Conservation (phyloP, 2,888 invertebrate species). For the Cephus pulcher region DNA sequence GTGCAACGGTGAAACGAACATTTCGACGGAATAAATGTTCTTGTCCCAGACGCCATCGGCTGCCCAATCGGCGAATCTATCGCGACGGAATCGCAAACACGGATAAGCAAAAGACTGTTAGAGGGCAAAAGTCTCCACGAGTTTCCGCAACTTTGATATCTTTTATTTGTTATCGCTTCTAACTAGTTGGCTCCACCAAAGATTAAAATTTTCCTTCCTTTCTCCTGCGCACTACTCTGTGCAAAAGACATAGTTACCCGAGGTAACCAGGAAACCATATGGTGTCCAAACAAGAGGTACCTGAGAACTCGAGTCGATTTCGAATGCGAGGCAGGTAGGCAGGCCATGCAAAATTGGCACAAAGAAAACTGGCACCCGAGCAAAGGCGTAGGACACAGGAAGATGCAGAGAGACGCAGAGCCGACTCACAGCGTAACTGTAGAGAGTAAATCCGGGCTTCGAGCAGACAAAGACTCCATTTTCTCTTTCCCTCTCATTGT, state of each 20-base stretch:
- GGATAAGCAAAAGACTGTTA: background rate
- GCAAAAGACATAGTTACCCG: background rate
- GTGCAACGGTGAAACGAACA: background rate
- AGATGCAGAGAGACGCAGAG: constrained; percentile 15
- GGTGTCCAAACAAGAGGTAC: background rate
- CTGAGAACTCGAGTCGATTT: background rate
- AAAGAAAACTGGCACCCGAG: constrained; percentile 30
- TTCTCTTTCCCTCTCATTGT: constrained; percentile 25
- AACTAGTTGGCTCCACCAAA: background rate
- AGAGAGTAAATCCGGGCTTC: constrained; percentile 22
- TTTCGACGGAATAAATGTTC: background rate
- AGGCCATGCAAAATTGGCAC: constrained; percentile 46
- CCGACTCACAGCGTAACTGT: constrained; percentile 20
- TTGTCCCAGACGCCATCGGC: background rate
- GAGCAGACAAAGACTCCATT: constrained; percentile 32
- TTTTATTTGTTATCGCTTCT: background rate
- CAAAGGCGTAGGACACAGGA: constrained; percentile 8
- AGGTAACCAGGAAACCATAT: background rate
- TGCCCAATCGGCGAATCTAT: background rate
- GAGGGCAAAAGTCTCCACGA: background rate
- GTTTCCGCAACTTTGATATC: background rate
- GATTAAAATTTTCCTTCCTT: background rate
- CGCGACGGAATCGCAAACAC: background rate
- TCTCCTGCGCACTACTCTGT: background rate
- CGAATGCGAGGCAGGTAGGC: constrained; percentile 38